Percentiles rank a stretch among this genome's conserved stretches.
Evolutionary conservation across 2,888 invertebrate genomes (phyloP).

Genomic region (Bimastos eiseni): DNA sequence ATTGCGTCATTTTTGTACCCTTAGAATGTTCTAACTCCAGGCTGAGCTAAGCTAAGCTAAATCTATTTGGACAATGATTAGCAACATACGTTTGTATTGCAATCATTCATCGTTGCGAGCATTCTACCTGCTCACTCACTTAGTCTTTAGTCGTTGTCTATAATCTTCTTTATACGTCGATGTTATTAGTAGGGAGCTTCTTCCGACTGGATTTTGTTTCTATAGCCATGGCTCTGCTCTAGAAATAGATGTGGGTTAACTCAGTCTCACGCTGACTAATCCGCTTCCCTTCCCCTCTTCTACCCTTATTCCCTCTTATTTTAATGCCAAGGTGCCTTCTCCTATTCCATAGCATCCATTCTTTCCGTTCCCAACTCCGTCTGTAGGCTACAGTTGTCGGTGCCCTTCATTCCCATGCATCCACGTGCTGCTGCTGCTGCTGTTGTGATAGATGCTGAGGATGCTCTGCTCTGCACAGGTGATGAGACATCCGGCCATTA

Average conservation of each 20-base stretch:
- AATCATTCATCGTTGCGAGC: no score
- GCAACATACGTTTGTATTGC: no score
- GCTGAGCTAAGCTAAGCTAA: no score
- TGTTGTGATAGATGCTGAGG: background rate
- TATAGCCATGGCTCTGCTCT: background rate
- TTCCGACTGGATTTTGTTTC: background rate
- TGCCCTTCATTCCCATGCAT: background rate
- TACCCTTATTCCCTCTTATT: background rate
- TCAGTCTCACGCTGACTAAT: background rate
- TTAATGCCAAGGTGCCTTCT: background rate
- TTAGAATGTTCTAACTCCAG: no score
- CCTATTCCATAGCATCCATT: background rate
- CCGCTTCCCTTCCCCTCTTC: background rate
- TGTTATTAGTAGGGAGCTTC: background rate
- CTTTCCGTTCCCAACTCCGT: background rate
- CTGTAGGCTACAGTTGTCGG: slow-evolving; percentile 13
- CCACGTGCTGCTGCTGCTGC: no score
- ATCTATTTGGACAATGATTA: no score
- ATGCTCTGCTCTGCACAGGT: background rate
- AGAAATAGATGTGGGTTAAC: background rate
- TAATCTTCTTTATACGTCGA: background rate
- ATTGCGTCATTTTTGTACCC: no score
- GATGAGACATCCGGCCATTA: background rate
- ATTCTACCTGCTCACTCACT: no score
- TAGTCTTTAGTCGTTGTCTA: no score